Base-by-base conservation (phyloP, 92 coral and sea anemone species). In the Phenganax stokvisi region DNA sequence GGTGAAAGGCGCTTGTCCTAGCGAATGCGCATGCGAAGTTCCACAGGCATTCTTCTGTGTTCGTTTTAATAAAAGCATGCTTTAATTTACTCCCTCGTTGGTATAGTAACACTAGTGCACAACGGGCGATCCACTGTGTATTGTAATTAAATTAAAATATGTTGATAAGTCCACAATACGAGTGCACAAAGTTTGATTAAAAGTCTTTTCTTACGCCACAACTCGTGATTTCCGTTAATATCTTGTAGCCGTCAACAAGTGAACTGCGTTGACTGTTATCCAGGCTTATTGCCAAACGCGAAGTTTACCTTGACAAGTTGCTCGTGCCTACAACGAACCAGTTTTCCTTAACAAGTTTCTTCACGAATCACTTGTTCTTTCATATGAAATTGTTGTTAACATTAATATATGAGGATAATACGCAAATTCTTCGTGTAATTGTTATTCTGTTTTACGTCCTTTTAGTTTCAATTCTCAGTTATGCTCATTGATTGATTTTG, bases 61-160 rank as follows among this genome's bases (percentile, higher is more conserved):
- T 76, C 60, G 81, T 76, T 9, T 13, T 51, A 9, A 61, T 7
- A 53, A 25, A 10, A 54, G 37, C 29, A 8, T 51, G 60, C 74
- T 20, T 63, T n/a, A 72, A 59, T 64, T 79, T 56, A 56, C 83
- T 79, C 31, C 10, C 83, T 30, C 12, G 54, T 62, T 51, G 56
- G 47, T 37, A 79, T 79, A 51, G 53, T 60, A 54, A 62, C 65
- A 55, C 61, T 15, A 12, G 12, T 37, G 9, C 47, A 1, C 71
- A 15, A 25, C 83, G 56, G 83, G 83, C 37, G 83, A 73, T 76
- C 27, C 56, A 1, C 57, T 63, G 47, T 37, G 64, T 65, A 52
- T 63, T 47, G 65, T 79, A 79, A 79, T 79, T 79, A 79, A 79
- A 63, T 79, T 79, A 79, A 74, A 57, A 79, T 63, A 73, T 79